Base-by-base conservation (phyloP, 1,140 invertebrate genomes). In the Dendrolimus punctatus region DNA sequence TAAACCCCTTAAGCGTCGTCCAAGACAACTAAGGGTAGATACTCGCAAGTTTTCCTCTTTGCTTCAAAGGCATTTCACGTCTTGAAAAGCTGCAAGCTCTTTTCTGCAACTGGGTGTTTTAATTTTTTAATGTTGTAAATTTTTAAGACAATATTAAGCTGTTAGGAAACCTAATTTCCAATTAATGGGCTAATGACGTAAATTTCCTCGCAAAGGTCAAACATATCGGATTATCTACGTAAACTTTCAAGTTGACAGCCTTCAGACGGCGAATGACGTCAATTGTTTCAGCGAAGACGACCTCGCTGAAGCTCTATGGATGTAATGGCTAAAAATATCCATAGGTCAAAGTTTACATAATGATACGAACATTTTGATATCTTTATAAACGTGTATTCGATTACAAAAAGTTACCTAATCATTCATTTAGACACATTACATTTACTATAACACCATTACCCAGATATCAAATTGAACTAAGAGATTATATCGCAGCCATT, bases 281-380 rank as follows among this genome's bases (percentile, higher is more conserved):
- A 81, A 77, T 83, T 81, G 80, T 81, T 85, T 80, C 75, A 81
- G 76, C 72, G 60, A 66, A 49, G 55, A 54, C 60, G 75, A 65
- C 81, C 81, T 85, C 79, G 78, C 58, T 51, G 41, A 51, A 73
- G 68, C 70, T 58, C 67, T 76, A 66, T 60, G 56, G 23, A 60
- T 61, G 70, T 64, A 72, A 73, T 73, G 67, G 72, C 80, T 85
- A 85, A 76, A 85, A 75, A 83, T 83, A 85, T 50, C 59, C 59
- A 66, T 76, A 77, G 78, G 81, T 81, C 72, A 83, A 62, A 65
- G 80, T 76, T 83, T 68, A 76, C 7, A 43, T 44, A 41, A 64
- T 60, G 53, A 58, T 45, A 46, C 10, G 8, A 46, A 37, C 5
- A 8, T 37, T 37, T 46, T 6, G 36, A 37, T 3, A 8, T 46